Evolutionary conservation across 2,797 vertebrate species (phyloP).

Genomic region (Scolopax bukidnonensis): DNA sequence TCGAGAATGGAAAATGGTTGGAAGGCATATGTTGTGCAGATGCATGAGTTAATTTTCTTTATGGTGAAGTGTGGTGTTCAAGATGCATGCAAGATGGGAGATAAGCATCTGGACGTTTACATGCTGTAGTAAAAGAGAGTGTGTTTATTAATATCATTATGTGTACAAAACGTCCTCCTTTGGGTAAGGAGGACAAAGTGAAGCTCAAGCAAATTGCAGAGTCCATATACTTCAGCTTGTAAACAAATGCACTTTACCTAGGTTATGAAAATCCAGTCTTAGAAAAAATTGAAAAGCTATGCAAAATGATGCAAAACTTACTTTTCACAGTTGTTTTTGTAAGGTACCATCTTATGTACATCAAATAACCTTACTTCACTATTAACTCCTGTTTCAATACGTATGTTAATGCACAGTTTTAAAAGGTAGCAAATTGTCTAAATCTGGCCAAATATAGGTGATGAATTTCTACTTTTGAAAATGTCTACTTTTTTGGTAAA

Average conservation of each 20-base stretch:
- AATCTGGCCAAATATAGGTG: not conserved
- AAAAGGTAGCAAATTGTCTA: not conserved
- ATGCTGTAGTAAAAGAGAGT: not conserved
- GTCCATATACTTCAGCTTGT: not conserved
- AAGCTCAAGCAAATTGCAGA: not conserved
- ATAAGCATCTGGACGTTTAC: not conserved
- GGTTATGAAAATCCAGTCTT: not conserved
- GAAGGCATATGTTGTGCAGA: conserved; percentile 27
- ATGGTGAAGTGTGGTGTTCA: not conserved
- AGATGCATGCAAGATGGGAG: not conserved
- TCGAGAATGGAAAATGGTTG: not conserved
- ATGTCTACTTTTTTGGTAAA: not conserved
- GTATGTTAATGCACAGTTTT: not conserved
- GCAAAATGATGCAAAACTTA: not conserved
- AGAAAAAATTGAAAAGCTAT: not conserved
- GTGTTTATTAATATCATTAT: not conserved
- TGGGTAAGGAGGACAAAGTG: not conserved
- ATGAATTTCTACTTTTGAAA: not conserved
- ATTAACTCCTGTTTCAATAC: not conserved
- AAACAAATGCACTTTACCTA: not conserved
- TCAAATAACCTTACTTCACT: not conserved
- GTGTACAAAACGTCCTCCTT: not conserved
- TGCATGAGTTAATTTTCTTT: not conserved
- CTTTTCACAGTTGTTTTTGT: not conserved
- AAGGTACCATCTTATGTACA: not conserved